These are phyloP conservation scores for Orchestes rusci DNA, from an alignment of 2,888 invertebrate species.

Conservation along the genomic window DNA sequence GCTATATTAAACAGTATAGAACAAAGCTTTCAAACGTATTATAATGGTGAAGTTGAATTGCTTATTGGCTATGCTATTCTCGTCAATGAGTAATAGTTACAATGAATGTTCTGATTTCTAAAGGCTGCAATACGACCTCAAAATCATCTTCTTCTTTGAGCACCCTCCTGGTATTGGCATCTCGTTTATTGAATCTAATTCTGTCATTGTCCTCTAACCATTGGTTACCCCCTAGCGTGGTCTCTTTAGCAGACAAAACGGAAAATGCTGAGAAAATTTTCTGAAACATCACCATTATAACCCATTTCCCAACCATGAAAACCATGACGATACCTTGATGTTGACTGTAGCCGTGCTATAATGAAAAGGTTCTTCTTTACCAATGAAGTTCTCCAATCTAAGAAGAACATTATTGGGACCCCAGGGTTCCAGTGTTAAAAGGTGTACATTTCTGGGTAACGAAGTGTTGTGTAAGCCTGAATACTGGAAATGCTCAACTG, in stretches of 20 bases:
- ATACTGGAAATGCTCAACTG: constrained; percentile 41
- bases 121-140: constrained; percentile 46
- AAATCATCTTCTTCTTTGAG: constrained; percentile 31
- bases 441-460: constrained; percentile 50
- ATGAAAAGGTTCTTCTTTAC: constrained; percentile 37
- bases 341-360: constrained; percentile 7
- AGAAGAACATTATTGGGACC: constrained; percentile 48
- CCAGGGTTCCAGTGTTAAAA: constrained; percentile 57
- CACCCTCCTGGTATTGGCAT: neutral
- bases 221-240: constrained; percentile 39
- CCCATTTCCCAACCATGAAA: too few relatives aligned
- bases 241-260: constrained; percentile 30
- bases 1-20: too few relatives aligned
- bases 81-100: constrained; percentile 27
- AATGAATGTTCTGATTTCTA: constrained; percentile 51
- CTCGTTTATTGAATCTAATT: constrained; percentile 6
- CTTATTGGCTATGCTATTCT: too few relatives aligned
- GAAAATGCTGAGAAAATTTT: constrained; percentile 29
- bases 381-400: constrained; percentile 54
- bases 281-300: too few relatives aligned
- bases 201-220: constrained; percentile 45
- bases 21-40: too few relatives aligned
- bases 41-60: too few relatives aligned
- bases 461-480: constrained; percentile 32
- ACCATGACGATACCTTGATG: too few relatives aligned